A percentile compares a stretch with the other conserved stretches of the same genome.
phyloP scores from a whole-genome alignment of 2,797 vertebrate genomes.

The Sciurus vulgaris region DNA sequence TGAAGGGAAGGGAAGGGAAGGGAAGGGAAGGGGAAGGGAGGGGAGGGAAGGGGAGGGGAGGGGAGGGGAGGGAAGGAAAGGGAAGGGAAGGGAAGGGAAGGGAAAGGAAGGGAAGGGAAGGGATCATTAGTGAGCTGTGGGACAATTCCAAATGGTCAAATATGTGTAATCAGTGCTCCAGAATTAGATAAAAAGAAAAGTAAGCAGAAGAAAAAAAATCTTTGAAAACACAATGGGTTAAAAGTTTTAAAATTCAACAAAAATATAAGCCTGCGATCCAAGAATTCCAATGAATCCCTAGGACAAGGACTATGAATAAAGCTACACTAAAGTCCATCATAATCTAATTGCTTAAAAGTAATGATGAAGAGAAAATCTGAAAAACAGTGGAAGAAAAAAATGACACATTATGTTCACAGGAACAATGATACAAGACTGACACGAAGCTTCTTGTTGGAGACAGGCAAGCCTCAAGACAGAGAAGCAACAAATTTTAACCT shows the following conservation, averaged over 20 bases:
- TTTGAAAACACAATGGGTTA: neutral
- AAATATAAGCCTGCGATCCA: slow-evolving; percentile 6
- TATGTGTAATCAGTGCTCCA: neutral
- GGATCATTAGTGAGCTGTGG: neutral
- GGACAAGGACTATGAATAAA: slow-evolving; percentile 12
- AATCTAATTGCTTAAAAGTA: neutral
- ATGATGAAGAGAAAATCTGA: neutral
- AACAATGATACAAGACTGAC: neutral
- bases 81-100: no score
- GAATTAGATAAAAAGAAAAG: slow-evolving; percentile 2
- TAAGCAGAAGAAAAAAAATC: neutral
- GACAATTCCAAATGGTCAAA: slow-evolving; percentile 21
- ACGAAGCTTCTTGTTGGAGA: neutral
- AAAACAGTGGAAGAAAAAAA: neutral
- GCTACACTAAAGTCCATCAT: neutral
- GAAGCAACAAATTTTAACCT: neutral
- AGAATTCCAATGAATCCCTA: neutral
- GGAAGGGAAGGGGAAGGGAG: no score
- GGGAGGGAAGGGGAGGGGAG: neutral
- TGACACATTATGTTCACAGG: neutral
- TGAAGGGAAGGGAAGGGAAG: neutral
- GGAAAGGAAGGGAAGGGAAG: neutral
- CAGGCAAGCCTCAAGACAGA: neutral
- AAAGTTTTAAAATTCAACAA: slow-evolving; percentile 54
- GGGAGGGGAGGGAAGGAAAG: no score